phyloP scores from a whole-genome alignment of 2,888 invertebrate genomes.

The Choristoneura rosaceana region DNA sequence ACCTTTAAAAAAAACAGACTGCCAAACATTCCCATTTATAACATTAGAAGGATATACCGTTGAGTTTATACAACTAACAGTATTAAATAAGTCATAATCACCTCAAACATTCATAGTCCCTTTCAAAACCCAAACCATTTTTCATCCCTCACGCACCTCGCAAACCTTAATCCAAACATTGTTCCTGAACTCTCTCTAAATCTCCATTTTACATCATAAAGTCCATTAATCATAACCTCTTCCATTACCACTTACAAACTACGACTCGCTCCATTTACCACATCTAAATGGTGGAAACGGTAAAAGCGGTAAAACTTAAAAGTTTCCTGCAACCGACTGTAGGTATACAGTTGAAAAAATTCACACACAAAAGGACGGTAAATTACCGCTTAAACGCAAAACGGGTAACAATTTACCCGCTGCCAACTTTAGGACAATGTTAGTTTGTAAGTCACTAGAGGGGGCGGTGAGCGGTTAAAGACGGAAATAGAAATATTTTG shows the following conservation, averaged over 20 bases:
- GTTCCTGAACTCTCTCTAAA: background rate
- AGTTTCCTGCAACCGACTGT: constrained; percentile 38
- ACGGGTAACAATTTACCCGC: constrained; percentile 38
- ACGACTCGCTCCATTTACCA: constrained; percentile 3
- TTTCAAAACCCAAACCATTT: background rate
- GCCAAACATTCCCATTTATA: too few species aligned
- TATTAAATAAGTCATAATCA: background rate
- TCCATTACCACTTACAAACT: constrained; percentile 13
- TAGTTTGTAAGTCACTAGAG: constrained; percentile 19
- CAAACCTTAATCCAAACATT: background rate
- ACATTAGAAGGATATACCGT: too few species aligned
- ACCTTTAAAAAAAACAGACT: too few species aligned
- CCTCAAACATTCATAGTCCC: background rate
- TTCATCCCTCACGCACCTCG: background rate
- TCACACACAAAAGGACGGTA: constrained; percentile 32
- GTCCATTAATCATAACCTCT: constrained; percentile 19
- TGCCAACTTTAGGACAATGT: constrained; percentile 29
- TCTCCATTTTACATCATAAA: constrained; percentile 9
- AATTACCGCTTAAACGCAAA: constrained; percentile 36
- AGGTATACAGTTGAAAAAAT: constrained; percentile 39
- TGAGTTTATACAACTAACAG: too few species aligned
- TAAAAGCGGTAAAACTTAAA: constrained; percentile 15
- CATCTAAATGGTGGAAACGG: background rate
- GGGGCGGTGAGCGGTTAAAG: constrained; percentile 5
- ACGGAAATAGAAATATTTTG: background rate